Evolutionary conservation across 2,797 vertebrate genomes (phyloP), one percentile per base, ranked within the genome.

Genomic region (Gambelia wislizenii): DNA sequence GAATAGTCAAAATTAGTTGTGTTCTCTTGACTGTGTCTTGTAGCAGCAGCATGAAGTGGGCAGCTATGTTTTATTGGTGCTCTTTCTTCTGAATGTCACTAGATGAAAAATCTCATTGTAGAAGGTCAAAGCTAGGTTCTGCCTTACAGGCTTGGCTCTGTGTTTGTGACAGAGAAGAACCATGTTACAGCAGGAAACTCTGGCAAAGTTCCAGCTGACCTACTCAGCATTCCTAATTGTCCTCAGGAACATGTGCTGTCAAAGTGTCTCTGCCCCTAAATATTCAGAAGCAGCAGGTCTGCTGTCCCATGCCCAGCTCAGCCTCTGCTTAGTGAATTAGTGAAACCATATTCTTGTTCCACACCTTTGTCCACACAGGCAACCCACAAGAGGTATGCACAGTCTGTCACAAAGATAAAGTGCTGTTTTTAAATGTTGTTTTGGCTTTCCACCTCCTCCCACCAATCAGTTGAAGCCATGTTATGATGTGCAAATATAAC

Each of bases 141-240:
- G 54, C 67, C 77, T 47, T 81, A 6, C 44, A 89, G 67, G n/a
- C 70, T 86, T 16, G 33, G 6, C 47, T 59, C 30, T 82, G 18
- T 64, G 52, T 54, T 27, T 59, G 64, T 44, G 67, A 16, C 44
- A 13, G 70, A n/a, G 13, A 77, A 61, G 76, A 61, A 7, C 54
- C 25, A 8, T 33, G 56, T 61, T 72, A 39, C 18, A 74, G 61
- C 39, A 83, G 61, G 61, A 42, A 70, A 25, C 33, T 67, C n/a
- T 77, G 84, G 84, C 72, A 70, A 49, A 77, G 2, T 72, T 89
- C 87, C 79, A 74, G 27, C 30, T 83, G 54, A 59, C 44, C 74
- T 1, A n/a, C 18, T 72, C 25, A 36, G 49, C 25, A n/a, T 47
- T 74, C 42, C 67, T 42, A 2, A 22, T 44, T 77, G 47, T 61